Evolutionary conservation across 2,888 invertebrate species (phyloP).

Genomic region (Malachius bipustulatus): DNA sequence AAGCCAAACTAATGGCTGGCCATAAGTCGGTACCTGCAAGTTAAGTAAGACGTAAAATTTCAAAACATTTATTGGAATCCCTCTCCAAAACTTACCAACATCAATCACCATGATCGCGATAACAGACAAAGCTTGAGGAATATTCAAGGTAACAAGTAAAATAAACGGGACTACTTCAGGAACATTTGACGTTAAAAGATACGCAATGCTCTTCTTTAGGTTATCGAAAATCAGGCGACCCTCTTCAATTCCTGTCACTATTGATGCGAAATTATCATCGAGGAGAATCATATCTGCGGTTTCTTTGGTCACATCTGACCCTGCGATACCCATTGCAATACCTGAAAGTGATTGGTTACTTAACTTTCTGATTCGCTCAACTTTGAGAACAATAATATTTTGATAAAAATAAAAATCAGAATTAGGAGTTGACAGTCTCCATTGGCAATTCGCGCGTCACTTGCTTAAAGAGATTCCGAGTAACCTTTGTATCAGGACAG

Average conservation of each 20-base stretch:
- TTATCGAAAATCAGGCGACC: slow-evolving; percentile 75
- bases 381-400: too few species aligned
- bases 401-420: too few species aligned
- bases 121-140: slow-evolving; percentile 16
- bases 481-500: too few species aligned
- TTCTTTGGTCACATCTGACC: slow-evolving; percentile 67
- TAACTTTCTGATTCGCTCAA: too few species aligned
- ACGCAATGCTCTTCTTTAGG: slow-evolving; percentile 69
- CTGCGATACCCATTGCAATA: slow-evolving; percentile 64
- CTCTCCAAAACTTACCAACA: slow-evolving; percentile 12
- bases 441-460: too few species aligned
- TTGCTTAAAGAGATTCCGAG: too few species aligned
- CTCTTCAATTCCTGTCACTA: slow-evolving; percentile 72
- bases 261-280: slow-evolving; percentile 79
- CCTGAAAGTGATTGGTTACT: slow-evolving; percentile 9
- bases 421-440: too few species aligned
- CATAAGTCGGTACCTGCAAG: slow-evolving; percentile 66
- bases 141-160: slow-evolving; percentile 12
- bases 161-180: slow-evolving; percentile 18
- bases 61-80: slow-evolving; percentile 1
- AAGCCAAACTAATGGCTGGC: slow-evolving; percentile 68
- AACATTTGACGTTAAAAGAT: slow-evolving; percentile 42
- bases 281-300: slow-evolving; percentile 79
- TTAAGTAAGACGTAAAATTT: slow-evolving; percentile 1
- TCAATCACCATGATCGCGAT: slow-evolving; percentile 18